Evolutionary conservation across 2,888 invertebrate genomes (phyloP), one percentile per base, ranked within the genome.

Genomic region (Cephonodes hylas): DNA sequence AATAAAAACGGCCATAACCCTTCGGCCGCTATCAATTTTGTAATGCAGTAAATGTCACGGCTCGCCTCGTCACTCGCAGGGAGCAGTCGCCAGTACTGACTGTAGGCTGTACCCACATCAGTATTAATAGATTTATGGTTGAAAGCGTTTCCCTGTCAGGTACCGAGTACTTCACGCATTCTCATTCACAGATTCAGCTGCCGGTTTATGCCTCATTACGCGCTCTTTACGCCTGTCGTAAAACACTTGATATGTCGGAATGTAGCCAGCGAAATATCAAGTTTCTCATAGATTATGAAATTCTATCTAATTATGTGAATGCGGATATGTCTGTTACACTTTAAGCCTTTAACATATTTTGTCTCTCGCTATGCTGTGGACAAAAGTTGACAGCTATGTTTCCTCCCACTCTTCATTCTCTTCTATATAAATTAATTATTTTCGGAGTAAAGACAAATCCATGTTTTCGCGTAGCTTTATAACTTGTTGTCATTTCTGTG

Each of bases 11-110:
- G 74, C 68, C 72, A 72, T 77, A 81, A 81, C 78, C 77, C 79
- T 76, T 76, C 66, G 63, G 57, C 69, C 66, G 77, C 81, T 77
- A 85, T 85, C 82, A 84, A 83, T 85, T 81, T 73, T 75, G 72
- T 76, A 75, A 76, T 76, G 81, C 80, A 82, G 83, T 86, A 80
- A 84, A 81, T 74, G 85, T 84, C 84, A 80, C 66, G 44, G 10
- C 31, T 13, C 20, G 23, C 23, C 22, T 22, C 46, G 23, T 15
- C 18, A 38, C 34, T n/a, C 46, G 46, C 34, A 38, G 58, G 25
- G 18, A 58, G 38, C 42, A 23, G 15, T 34, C 18, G 18, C 46
- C 53, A 4, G 31, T 45, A 27, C 27, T 3, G 31, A 46, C 46
- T 38, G 38, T 38, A 38, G 38, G 38, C 38, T 38, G n/a, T 38